These are phyloP conservation scores for Arvicanthis niloticus DNA, from an alignment of 2,113 vertebrate genomes.

Conservation along the genomic window DNA sequence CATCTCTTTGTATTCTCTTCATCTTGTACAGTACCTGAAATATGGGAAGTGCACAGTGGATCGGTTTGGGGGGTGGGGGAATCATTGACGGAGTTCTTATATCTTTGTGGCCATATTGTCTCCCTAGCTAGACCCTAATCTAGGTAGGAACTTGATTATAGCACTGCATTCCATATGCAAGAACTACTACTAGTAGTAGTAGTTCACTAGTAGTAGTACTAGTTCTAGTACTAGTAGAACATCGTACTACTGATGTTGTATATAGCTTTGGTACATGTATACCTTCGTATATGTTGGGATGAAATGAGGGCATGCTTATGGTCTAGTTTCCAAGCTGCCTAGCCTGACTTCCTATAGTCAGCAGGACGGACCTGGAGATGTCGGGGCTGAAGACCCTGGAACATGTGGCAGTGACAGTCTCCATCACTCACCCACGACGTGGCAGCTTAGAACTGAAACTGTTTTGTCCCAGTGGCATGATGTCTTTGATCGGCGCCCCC, in stretches of 20 bases:
- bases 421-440: slow-evolving; percentile 92
- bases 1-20: background rate
- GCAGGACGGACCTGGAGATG: slow-evolving; percentile 87
- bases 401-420: slow-evolving; percentile 94
- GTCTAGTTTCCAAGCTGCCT: slow-evolving; percentile 58
- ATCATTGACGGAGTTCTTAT: background rate
- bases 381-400: slow-evolving; percentile 97
- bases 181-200: too few species aligned
- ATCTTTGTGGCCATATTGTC: background rate
- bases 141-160: background rate
- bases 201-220: too few species aligned
- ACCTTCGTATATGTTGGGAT: background rate
- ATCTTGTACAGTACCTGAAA: background rate
- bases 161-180: background rate
- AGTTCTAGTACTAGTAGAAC: too few species aligned
- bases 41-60: background rate
- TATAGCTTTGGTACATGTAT: background rate
- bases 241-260: background rate
- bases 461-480: slow-evolving; percentile 95
- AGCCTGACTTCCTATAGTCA: slow-evolving; percentile 85
- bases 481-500: slow-evolving; percentile 92
- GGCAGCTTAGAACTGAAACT: slow-evolving; percentile 93
- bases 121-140: background rate
- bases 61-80: background rate
- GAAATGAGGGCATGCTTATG: background rate